These are phyloP conservation scores for Callopanchax toddi DNA, from an alignment of 2,113 vertebrate species.

Conservation along the genomic window DNA sequence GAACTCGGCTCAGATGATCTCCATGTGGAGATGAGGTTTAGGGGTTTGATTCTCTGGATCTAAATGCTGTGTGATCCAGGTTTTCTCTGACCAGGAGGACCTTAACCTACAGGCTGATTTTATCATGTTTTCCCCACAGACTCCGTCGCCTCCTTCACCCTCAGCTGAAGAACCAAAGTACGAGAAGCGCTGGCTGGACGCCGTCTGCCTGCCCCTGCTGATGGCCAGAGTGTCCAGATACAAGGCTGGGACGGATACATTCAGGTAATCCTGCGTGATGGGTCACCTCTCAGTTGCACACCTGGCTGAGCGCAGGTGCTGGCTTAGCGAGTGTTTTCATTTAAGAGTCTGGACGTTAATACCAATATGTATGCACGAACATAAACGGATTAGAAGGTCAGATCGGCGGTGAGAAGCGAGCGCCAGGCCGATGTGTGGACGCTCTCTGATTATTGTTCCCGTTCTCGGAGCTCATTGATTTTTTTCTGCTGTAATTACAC, in stretches of 20 bases:
- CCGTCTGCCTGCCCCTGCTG: conserved; percentile 86
- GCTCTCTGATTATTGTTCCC: conserved; percentile 24
- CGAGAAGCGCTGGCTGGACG: conserved; percentile 92
- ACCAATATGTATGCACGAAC: conserved; percentile 77
- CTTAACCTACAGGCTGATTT: conserved; percentile 60
- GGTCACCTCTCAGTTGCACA: conserved; percentile 47
- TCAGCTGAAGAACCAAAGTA: conserved; percentile 91
- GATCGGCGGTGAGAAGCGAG: conserved; percentile 29
- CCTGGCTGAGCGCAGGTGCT: conserved; percentile 51
- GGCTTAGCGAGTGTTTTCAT: conserved; percentile 60
- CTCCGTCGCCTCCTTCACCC: conserved; percentile 87
- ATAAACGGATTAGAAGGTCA: conserved; percentile 78
- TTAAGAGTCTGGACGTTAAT: conserved; percentile 65
- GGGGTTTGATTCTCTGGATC: too few species aligned
- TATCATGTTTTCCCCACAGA: conserved; percentile 83
- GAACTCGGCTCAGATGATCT: too few species aligned
- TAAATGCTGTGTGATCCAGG: conserved; percentile 1
- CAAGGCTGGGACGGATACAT: conserved; percentile 87
- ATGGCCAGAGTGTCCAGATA: conserved; percentile 93
- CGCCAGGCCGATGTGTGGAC: conserved; percentile 31
- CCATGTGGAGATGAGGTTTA: too few species aligned
- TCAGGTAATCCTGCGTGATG: conserved; percentile 83
- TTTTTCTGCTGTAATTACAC: conserved; percentile 22
- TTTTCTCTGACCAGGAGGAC: neutral
- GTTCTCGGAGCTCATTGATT: conserved; percentile 38